Evolutionary conservation across 1,140 invertebrate genomes (phyloP).

Genomic region (Trichoplusia ni): DNA sequence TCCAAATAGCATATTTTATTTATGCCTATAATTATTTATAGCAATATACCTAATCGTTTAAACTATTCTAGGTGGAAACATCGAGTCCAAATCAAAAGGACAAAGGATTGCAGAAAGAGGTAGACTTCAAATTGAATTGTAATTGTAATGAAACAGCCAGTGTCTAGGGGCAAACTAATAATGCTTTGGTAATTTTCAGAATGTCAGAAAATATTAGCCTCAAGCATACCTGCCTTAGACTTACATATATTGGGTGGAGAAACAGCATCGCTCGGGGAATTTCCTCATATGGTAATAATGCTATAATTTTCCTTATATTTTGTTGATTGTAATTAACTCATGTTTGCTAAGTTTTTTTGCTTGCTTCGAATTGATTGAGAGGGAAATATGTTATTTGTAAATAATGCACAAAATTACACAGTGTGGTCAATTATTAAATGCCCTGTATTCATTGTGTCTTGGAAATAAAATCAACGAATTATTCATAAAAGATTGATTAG

Average conservation of each 20-base stretch:
- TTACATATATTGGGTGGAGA: conserved; percentile 30
- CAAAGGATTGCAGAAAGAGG: conserved; percentile 24
- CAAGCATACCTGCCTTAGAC: conserved; percentile 12
- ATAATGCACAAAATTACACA: too few species aligned
- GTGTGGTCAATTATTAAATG: too few species aligned
- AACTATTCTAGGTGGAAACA: conserved; percentile 11
- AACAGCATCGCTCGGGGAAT: conserved; percentile 26
- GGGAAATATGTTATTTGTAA: neutral
- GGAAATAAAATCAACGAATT: too few species aligned
- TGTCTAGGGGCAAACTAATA: neutral
- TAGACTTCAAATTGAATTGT: neutral
- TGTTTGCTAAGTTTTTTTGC: neutral
- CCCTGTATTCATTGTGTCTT: too few species aligned
- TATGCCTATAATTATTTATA: neutral
- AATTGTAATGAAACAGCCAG: neutral
- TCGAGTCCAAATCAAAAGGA: neutral
- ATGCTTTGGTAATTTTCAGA: conserved; percentile 10
- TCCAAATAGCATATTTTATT: neutral
- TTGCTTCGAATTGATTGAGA: neutral
- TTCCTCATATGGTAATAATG: conserved; percentile 32
- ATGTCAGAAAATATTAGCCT: conserved; percentile 21
- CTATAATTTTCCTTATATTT: neutral
- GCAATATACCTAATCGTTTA: neutral
- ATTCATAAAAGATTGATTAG: too few species aligned
- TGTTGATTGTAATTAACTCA: neutral